phyloP scores from a whole-genome alignment of 2,113 vertebrate species.

The Montifringilla adamsi region DNA sequence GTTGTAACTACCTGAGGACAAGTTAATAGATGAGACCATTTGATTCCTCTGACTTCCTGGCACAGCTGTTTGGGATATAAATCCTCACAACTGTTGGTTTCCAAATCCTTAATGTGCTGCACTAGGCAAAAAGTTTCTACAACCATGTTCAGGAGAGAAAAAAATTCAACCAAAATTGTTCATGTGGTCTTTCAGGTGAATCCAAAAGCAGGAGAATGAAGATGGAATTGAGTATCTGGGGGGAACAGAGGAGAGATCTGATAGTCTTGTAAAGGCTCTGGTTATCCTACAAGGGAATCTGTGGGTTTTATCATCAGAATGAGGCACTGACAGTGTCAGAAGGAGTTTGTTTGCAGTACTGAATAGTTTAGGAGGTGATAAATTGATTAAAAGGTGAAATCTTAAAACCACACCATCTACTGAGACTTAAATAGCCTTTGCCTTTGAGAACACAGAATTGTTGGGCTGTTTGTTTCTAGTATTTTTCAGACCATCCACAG shows the following conservation, averaged over 20 bases:
- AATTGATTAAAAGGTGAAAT: neutral
- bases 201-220: neutral
- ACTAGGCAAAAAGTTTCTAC: conserved; percentile 60
- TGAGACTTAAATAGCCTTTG: neutral
- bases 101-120: conserved; percentile 66
- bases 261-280: neutral
- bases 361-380: neutral
- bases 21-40: conserved; percentile 66
- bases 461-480: neutral
- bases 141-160: conserved; percentile 21
- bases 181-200: neutral
- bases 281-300: neutral
- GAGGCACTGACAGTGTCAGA: neutral
- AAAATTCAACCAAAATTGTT: neutral
- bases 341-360: neutral
- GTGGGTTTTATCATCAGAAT: neutral
- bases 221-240: neutral
- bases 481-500: neutral
- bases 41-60: conserved; percentile 71
- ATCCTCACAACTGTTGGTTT: conserved; percentile 68
- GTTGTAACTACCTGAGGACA: conserved; percentile 57
- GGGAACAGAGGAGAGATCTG: neutral
- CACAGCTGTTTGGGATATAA: conserved; percentile 72
- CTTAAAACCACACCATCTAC: neutral
- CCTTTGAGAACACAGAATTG: neutral